Conservation (phyloP, 1,140 invertebrate species). For the Cydia strobilella region DNA sequence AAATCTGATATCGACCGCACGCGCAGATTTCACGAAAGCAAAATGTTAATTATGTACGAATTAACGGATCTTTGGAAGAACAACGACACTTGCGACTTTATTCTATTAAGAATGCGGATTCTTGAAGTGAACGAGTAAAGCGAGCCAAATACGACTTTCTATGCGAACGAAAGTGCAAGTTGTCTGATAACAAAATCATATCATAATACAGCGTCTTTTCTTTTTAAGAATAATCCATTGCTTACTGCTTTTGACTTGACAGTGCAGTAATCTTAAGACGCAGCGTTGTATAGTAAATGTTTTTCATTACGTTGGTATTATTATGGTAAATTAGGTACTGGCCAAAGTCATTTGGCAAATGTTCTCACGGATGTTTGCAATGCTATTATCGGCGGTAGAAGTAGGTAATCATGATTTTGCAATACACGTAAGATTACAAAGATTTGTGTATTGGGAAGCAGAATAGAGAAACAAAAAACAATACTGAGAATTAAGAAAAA, state of each 20-base stretch:
- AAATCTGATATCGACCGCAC: constrained; percentile 8
- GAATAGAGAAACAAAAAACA: no score
- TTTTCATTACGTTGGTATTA: neutral
- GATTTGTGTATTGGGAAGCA: neutral
- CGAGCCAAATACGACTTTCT: constrained; percentile 25
- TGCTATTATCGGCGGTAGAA: neutral
- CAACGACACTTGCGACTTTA: neutral
- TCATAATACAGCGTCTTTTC: neutral
- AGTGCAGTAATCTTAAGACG: neutral
- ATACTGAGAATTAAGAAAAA: neutral
- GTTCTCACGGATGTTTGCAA: constrained; percentile 14
- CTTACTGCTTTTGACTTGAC: neutral
- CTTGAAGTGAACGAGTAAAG: constrained; percentile 25
- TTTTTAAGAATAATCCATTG: neutral
- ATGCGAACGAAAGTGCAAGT: constrained; percentile 26
- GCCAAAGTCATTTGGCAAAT: constrained; percentile 12
- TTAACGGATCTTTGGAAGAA: constrained; percentile 1
- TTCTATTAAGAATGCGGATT: neutral
- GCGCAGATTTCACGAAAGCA: constrained; percentile 12
- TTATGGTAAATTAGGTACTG: neutral
- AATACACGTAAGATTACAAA: neutral
- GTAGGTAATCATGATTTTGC: neutral
- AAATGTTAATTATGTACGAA: constrained; percentile 24
- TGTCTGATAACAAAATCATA: constrained; percentile 16
- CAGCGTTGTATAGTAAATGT: neutral